phyloP scores from a whole-genome alignment of 2,888 invertebrate genomes.

The Epirrhoe alternata region DNA sequence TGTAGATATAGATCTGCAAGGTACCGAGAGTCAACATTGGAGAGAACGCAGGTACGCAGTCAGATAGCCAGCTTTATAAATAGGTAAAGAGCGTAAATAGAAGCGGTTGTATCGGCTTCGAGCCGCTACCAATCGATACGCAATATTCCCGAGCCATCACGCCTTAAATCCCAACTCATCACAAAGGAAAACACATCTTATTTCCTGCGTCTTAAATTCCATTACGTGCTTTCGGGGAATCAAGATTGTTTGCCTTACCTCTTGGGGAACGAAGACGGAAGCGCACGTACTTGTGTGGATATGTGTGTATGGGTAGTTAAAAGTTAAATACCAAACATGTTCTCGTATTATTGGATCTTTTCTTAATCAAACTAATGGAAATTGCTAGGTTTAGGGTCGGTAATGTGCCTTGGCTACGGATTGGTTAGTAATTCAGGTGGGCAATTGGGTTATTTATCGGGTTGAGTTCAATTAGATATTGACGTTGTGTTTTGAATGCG shows the following conservation, averaged over 20 bases:
- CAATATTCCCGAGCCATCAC: constrained; percentile 49
- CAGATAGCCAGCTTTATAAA: constrained; percentile 78
- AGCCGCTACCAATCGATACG: constrained; percentile 81
- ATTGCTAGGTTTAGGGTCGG: constrained; percentile 62
- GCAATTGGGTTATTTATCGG: constrained; percentile 34
- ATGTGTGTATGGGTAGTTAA: constrained; percentile 71
- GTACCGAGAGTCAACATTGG: constrained; percentile 53
- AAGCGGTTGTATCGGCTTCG: constrained; percentile 78
- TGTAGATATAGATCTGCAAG: constrained; percentile 42
- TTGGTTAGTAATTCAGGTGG: constrained; percentile 40
- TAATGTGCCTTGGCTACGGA: constrained; percentile 55
- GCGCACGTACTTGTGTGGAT: constrained; percentile 57
- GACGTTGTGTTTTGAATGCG: constrained; percentile 29
- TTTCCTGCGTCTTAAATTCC: constrained; percentile 26
- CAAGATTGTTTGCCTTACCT: constrained; percentile 55
- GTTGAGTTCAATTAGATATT: constrained; percentile 31
- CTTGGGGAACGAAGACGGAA: constrained; percentile 57
- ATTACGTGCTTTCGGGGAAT: constrained; percentile 37
- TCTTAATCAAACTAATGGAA: constrained; percentile 79
- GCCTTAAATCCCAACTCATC: constrained; percentile 50
- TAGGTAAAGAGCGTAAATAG: constrained; percentile 84
- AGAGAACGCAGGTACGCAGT: constrained; percentile 73
- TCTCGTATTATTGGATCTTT: constrained; percentile 67
- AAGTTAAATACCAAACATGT: constrained; percentile 78
- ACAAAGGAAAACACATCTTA: constrained; percentile 50